Conservation (phyloP, 2,113 vertebrate species). For the Camelus dromedarius region DNA sequence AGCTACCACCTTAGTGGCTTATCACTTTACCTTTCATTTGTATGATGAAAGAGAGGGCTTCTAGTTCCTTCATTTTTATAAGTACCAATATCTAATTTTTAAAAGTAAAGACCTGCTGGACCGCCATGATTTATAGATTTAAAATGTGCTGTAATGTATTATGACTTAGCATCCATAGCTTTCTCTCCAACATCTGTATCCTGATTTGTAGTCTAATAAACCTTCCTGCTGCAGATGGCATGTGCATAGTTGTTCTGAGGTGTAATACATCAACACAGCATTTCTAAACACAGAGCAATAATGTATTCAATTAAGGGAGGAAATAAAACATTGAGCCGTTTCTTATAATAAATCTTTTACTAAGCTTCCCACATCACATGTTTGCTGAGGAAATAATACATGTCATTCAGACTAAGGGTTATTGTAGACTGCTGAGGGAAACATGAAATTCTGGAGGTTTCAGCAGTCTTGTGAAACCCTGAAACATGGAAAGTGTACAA, state of each 20-base stretch:
- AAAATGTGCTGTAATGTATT: constrained; percentile 81
- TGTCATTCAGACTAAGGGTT: constrained; percentile 88
- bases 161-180: constrained; percentile 78
- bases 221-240: constrained; percentile 81
- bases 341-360: constrained; percentile 89
- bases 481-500: constrained; percentile 87
- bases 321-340: constrained; percentile 87
- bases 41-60: constrained; percentile 64
- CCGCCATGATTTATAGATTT: constrained; percentile 75
- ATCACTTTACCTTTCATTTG: background rate
- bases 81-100: constrained; percentile 73
- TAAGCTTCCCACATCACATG: constrained; percentile 85
- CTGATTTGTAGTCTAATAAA: constrained; percentile 88
- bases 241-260: constrained; percentile 82
- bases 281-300: constrained; percentile 89
- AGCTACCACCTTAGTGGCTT: constrained; percentile 24
- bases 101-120: constrained; percentile 75
- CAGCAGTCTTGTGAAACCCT: constrained; percentile 87
- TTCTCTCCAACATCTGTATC: constrained; percentile 84
- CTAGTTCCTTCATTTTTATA: constrained; percentile 73
- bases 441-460: constrained; percentile 90
- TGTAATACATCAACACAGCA: constrained; percentile 85
- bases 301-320: constrained; percentile 89
- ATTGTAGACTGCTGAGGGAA: constrained; percentile 89
- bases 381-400: constrained; percentile 90